phyloP scores from a whole-genome alignment of 2,113 vertebrate genomes.

The Forbesichthys papilliferus region DNA sequence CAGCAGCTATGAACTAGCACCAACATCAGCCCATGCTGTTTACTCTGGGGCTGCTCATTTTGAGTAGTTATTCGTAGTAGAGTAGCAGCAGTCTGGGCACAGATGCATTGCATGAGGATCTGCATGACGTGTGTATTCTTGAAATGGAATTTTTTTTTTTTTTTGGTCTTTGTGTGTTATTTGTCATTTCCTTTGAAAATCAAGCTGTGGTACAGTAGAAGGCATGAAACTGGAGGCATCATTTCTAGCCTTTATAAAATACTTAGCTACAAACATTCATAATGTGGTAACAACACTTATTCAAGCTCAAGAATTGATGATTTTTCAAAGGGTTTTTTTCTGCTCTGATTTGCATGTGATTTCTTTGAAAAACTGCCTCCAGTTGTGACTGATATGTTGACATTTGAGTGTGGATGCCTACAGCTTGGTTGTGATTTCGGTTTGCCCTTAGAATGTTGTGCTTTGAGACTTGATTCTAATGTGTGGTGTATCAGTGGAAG shows the following conservation, averaged over 20 bases:
- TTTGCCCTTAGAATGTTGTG: no score
- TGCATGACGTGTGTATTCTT: not conserved
- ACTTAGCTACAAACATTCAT: no score
- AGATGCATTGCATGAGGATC: not conserved
- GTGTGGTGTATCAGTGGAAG: no score
- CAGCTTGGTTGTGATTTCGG: not conserved
- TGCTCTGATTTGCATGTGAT: no score
- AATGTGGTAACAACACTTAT: no score
- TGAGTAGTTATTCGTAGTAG: conserved; percentile 2
- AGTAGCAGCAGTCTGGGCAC: not conserved
- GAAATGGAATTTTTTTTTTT: not conserved
- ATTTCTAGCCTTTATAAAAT: not conserved
- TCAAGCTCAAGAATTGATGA: no score
- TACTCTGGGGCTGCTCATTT: not conserved
- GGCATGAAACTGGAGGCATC: conserved; percentile 30
- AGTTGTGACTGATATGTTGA: conserved; percentile 37
- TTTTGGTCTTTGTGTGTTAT: not conserved
- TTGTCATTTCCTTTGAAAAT: conserved; percentile 20
- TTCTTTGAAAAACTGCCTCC: not conserved
- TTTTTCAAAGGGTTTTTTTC: no score
- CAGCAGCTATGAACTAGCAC: conserved; percentile 36
- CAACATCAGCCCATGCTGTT: conserved; percentile 6
- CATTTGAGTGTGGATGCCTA: conserved; percentile 36
- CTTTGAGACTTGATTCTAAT: no score
- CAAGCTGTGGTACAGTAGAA: conserved; percentile 1